A percentile compares a stretch with the other conserved stretches of the same genome.
phyloP scores from a whole-genome alignment of 2,888 invertebrate species.

The Nephrotoma guestfalica region DNA sequence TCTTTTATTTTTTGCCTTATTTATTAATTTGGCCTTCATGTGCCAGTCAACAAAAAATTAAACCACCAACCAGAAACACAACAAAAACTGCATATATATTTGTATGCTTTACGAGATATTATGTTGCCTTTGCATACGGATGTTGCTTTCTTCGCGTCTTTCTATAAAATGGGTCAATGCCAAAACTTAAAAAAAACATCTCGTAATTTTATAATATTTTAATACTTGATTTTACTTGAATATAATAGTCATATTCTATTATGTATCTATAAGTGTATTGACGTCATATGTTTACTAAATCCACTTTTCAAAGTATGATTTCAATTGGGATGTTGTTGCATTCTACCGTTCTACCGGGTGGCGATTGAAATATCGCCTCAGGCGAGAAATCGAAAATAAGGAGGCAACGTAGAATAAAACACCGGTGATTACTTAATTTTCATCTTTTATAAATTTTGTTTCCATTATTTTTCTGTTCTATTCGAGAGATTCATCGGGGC shows the following conservation, averaged over 20 bases:
- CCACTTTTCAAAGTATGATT: not conserved
- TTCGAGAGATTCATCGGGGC: no score
- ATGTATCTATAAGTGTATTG: not conserved
- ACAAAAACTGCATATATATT: not conserved
- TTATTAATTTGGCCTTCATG: not conserved
- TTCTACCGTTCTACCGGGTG: no score
- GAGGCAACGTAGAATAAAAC: no score
- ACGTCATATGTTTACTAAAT: not conserved
- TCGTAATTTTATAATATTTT: no score
- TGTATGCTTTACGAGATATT: no score
- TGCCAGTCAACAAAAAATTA: not conserved
- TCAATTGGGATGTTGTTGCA: no score
- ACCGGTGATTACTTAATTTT: no score
- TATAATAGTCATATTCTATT: not conserved
- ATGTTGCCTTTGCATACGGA: not conserved
- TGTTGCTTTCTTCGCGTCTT: not conserved
- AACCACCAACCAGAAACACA: not conserved
- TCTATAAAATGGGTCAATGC: not conserved
- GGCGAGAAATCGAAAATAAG: no score
- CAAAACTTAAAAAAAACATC: not conserved
- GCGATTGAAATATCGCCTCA: no score
- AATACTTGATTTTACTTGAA: no score
- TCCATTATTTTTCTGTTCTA: no score
- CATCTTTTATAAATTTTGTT: no score
- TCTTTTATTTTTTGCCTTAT: not conserved